phyloP scores from a whole-genome alignment of 1,140 invertebrate species.

The Zaprionus tsacasi region DNA sequence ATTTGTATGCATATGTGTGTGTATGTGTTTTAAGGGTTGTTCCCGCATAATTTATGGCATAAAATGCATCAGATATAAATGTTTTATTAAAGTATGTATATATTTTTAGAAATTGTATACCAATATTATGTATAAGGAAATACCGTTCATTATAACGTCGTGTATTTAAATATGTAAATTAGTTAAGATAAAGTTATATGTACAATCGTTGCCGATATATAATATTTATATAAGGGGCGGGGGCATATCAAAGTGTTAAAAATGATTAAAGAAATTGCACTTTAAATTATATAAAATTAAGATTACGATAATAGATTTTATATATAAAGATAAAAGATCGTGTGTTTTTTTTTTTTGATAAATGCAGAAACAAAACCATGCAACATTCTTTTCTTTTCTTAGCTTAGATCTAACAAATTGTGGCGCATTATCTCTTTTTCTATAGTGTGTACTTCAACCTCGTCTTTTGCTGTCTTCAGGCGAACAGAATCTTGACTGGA shows the following conservation, averaged over 20 bases:
- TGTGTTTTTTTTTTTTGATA: conserved; percentile 56
- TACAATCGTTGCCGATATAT: conserved; percentile 61
- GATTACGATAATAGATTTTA: conserved; percentile 48
- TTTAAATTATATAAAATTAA: conserved; percentile 65
- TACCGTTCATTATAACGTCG: conserved; percentile 32
- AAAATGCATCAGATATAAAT: conserved; percentile 59
- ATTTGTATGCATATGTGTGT: conserved; percentile 38
- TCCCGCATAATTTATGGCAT: conserved; percentile 80
- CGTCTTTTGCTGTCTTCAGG: conserved; percentile 36
- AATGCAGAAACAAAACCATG: conserved; percentile 55
- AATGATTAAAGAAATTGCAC: conserved; percentile 67
- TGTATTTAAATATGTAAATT: conserved; percentile 70
- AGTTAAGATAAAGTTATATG: conserved; percentile 70
- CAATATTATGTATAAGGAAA: conserved; percentile 68
- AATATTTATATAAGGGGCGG: conserved; percentile 23
- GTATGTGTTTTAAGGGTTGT: conserved; percentile 42
- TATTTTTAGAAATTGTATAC: conserved; percentile 41
- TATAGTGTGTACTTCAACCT: background rate
- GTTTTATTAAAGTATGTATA: conserved; percentile 33
- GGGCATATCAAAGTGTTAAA: conserved; percentile 42
- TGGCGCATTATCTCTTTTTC: conserved; percentile 60
- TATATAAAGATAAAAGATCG: conserved; percentile 43
- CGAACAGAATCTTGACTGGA: conserved; percentile 86
- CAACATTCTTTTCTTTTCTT: conserved; percentile 1
- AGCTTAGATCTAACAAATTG: conserved; percentile 75